phyloP scores from a whole-genome alignment of 2,113 vertebrate genomes.

The Leucopsar rothschildi region DNA sequence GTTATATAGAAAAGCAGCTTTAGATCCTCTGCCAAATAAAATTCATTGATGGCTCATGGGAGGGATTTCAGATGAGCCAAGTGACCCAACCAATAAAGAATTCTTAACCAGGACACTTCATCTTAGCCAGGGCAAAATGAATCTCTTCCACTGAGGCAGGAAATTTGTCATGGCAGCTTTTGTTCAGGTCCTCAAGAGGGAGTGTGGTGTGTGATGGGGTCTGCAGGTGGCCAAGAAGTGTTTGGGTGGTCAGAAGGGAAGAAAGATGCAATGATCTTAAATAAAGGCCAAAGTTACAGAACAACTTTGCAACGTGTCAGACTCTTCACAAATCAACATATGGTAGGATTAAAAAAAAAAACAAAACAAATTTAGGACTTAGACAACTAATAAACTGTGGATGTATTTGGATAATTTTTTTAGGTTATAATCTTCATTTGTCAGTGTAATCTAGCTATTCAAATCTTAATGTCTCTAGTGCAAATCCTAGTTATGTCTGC shows the following conservation, averaged over 20 bases:
- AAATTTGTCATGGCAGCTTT: background rate
- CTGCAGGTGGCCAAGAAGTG: background rate
- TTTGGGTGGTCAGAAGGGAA: background rate
- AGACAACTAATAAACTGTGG: background rate
- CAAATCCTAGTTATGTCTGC: background rate
- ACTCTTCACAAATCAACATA: background rate
- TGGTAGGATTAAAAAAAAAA: background rate
- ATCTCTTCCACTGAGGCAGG: background rate
- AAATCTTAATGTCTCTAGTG: background rate
- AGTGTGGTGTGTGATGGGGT: fast-evolving
- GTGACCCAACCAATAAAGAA: background rate
- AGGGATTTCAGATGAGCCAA: background rate
- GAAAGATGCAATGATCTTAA: background rate
- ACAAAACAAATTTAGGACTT: background rate
- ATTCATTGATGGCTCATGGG: background rate
- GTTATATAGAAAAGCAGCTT: background rate
- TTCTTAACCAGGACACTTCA: background rate
- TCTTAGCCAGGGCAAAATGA: background rate
- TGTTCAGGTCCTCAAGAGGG: background rate
- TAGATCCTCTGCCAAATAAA: background rate
- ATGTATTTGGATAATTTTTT: background rate
- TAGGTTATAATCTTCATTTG: background rate
- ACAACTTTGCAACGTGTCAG: background rate
- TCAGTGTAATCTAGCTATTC: background rate
- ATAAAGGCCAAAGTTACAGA: background rate